Percentiles rank a stretch among this genome's conserved stretches.
These are phyloP conservation scores for Austrolebias charrua DNA, from an alignment of 2,797 vertebrate genomes.

Conservation along the genomic window DNA sequence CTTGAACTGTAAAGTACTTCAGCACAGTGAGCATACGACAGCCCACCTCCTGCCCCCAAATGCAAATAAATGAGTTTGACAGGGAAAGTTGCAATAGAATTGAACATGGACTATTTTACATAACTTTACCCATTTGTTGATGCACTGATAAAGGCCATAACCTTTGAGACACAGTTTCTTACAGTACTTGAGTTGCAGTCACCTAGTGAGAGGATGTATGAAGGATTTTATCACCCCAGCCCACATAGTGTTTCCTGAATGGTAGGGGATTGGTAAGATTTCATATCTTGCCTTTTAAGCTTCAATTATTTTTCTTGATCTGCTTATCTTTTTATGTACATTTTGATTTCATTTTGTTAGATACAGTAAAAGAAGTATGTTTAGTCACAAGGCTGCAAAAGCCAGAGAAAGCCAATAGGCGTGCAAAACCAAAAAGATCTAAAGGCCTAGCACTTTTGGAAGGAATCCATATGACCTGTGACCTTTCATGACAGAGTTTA, in stretches of 20 bases:
- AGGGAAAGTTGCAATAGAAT: background rate
- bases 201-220: background rate
- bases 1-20: rapidly evolving
- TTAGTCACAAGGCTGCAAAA: background rate
- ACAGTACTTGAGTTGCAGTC: too few species aligned
- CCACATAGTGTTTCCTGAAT: background rate
- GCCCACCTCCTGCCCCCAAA: too few species aligned
- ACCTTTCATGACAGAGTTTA: too few species aligned
- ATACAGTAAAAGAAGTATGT: background rate
- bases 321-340: background rate
- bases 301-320: too few species aligned
- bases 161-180: background rate
- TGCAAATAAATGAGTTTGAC: too few species aligned
- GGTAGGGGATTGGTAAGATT: background rate
- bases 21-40: background rate
- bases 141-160: background rate
- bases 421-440: too few species aligned
- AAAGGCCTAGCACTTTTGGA: too few species aligned
- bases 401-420: background rate
- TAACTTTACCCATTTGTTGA: background rate
- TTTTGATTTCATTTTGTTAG: background rate
- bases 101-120: background rate
- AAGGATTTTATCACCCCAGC: background rate
- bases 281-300: too few species aligned
- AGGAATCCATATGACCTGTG: too few species aligned